These are phyloP conservation scores for Liposcelis brunnea DNA, from an alignment of 2,888 invertebrate genomes.

Conservation along the genomic window DNA sequence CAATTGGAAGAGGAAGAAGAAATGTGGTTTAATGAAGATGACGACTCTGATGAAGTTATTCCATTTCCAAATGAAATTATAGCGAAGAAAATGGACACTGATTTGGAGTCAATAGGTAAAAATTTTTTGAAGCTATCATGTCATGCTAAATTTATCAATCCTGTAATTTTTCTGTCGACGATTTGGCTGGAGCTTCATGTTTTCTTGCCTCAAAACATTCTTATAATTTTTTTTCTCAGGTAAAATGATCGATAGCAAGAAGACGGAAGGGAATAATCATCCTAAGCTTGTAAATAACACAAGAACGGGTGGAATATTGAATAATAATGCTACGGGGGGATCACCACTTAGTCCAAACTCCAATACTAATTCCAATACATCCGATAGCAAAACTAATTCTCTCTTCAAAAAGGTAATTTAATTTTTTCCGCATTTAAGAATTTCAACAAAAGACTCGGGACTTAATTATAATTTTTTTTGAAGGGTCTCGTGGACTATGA, in stretches of 20 bases:
- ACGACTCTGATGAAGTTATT: constrained; percentile 63
- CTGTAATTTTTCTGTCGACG: not conserved
- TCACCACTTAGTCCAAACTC: constrained; percentile 18
- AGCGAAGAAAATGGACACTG: constrained; percentile 38
- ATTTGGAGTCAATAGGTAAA: constrained; percentile 39
- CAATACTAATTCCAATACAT: constrained; percentile 21
- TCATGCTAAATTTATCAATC: not conserved
- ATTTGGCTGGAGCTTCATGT: no score
- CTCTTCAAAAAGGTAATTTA: constrained; percentile 32
- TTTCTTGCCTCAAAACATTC: not conserved
- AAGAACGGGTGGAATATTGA: constrained; percentile 17
- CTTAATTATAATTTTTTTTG: constrained; percentile 13
- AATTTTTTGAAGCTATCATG: constrained; percentile 17
- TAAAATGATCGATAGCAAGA: constrained; percentile 47
- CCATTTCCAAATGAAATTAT: constrained; percentile 30
- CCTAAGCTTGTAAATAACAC: constrained; percentile 20
- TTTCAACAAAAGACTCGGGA: constrained; percentile 1
- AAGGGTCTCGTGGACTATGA: constrained; percentile 94
- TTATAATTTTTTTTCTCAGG: constrained; percentile 25
- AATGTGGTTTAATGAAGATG: constrained; percentile 98
- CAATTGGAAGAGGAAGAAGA: constrained; percentile 95
- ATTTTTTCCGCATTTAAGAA: not conserved
- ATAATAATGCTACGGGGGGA: constrained; percentile 18
- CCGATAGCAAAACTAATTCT: constrained; percentile 31
- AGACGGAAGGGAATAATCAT: constrained; percentile 31